Evolutionary conservation across 2,888 invertebrate species (phyloP).

Genomic region (Sisyra nigra): DNA sequence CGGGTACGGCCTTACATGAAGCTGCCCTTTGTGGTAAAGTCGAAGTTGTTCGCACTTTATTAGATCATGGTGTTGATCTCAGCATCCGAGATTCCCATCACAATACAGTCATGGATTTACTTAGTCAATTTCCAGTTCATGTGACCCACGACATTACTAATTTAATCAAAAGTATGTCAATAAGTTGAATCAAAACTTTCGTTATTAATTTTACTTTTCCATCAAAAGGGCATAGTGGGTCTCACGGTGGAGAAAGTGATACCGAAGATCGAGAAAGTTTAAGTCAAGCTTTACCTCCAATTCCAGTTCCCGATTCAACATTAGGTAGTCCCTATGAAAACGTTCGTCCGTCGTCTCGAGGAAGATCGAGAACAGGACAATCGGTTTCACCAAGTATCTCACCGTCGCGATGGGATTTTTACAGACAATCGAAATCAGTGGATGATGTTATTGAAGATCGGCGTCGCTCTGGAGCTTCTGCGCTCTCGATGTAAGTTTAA

Average conservation of each 20-base stretch:
- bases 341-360: slow-evolving; percentile 33
- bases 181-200: neutral
- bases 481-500: slow-evolving; percentile 36
- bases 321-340: slow-evolving; percentile 48
- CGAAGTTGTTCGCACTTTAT: slow-evolving; percentile 65
- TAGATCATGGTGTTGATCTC: slow-evolving; percentile 70
- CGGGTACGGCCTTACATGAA: slow-evolving; percentile 85
- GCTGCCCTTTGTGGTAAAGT: slow-evolving; percentile 85
- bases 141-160: slow-evolving; percentile 75
- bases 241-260: slow-evolving; percentile 4
- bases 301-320: slow-evolving; percentile 42
- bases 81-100: slow-evolving; percentile 62
- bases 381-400: slow-evolving; percentile 35
- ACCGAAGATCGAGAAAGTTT: slow-evolving; percentile 20
- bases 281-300: slow-evolving; percentile 43
- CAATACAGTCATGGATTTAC: slow-evolving; percentile 72
- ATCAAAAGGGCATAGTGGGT: slow-evolving; percentile 3
- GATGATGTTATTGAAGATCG: slow-evolving; percentile 32
- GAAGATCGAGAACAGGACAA: slow-evolving; percentile 28
- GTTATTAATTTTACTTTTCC: neutral
- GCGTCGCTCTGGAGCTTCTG: slow-evolving; percentile 38
- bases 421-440: slow-evolving; percentile 29
- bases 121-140: slow-evolving; percentile 77
- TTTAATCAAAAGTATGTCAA: slow-evolving; percentile 60
- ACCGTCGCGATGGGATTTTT: slow-evolving; percentile 36